Conservation (phyloP, 35 echinoderm and acorn worm species). For the Apostichopus parvimensis region DNA sequence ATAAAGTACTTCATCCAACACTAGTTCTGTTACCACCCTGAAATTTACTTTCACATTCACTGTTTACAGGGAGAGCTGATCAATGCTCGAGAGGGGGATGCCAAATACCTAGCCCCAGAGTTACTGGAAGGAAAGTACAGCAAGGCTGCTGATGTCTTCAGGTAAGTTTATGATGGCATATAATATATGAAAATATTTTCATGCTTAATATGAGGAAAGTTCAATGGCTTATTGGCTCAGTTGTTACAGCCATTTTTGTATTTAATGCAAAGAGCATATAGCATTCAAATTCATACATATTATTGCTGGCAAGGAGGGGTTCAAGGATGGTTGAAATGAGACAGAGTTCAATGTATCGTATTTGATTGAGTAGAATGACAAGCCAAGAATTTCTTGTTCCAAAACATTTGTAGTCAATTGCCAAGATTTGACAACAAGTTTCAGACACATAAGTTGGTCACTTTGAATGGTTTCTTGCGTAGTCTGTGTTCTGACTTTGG, state of each 20-base stretch:
- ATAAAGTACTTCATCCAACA: neutral
- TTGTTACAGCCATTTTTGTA: neutral
- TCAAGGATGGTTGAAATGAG: too few relatives aligned
- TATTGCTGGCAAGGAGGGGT: neutral
- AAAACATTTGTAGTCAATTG: neutral
- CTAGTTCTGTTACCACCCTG: neutral
- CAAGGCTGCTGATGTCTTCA: constrained; percentile 35
- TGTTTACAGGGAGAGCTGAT: constrained; percentile 62
- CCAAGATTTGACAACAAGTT: neutral
- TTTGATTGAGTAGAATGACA: neutral
- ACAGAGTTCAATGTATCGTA: neutral
- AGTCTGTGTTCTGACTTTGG: too few relatives aligned
- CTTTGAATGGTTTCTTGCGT: too few relatives aligned
- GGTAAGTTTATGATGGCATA: neutral
- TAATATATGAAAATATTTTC: neutral
- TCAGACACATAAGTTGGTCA: too few relatives aligned
- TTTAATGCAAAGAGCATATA: neutral
- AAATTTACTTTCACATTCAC: neutral
- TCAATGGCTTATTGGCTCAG: neutral
- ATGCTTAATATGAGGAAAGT: neutral
- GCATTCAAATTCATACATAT: neutral
- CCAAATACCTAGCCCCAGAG: constrained; percentile 61
- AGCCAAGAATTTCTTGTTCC: neutral
- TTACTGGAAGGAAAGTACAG: too few relatives aligned
- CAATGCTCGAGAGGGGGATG: constrained; percentile 90